These are phyloP conservation scores for Lepidotrigona ventralis DNA, from an alignment of 1,140 invertebrate species.

Conservation along the genomic window DNA sequence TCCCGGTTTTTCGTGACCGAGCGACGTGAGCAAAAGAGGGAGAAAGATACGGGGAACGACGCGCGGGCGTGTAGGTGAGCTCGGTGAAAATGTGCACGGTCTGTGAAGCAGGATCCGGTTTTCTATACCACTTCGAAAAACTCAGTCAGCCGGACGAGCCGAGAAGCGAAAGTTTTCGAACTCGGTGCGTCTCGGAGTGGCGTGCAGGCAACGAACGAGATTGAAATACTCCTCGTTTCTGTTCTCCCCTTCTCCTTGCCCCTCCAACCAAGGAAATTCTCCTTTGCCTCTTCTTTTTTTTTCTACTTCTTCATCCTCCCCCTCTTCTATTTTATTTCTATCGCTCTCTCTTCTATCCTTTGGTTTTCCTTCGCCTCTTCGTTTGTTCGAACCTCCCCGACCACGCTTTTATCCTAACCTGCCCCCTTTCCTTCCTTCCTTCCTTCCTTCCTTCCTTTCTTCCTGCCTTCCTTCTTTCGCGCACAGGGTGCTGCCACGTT, in stretches of 20 bases:
- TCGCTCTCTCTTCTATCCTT: not conserved
- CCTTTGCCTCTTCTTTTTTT: not conserved
- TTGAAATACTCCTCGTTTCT: slow-evolving; percentile 59
- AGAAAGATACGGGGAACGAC: no score
- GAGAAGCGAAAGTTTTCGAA: slow-evolving; percentile 62
- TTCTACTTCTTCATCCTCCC: not conserved
- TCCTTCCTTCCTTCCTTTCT: not conserved
- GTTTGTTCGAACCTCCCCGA: not conserved
- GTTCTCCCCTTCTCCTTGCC: not conserved
- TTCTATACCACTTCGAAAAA: slow-evolving; percentile 56
- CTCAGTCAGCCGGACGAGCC: slow-evolving; percentile 59
- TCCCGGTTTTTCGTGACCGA: slow-evolving; percentile 21
- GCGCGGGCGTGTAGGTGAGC: not conserved
- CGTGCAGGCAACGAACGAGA: slow-evolving; percentile 44
- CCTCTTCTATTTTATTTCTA: not conserved
- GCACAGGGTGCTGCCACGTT: slow-evolving; percentile 29
- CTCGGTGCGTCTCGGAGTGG: slow-evolving; percentile 28
- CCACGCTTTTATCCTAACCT: not conserved
- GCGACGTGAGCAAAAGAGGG: not conserved
- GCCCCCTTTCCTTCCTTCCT: not conserved
- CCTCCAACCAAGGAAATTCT: no score
- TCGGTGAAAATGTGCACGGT: slow-evolving; percentile 31
- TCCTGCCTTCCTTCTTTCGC: not conserved
- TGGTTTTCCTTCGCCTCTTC: not conserved
- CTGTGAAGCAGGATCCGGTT: slow-evolving; percentile 37